A percentile compares a stretch with the other conserved stretches of the same genome.
phyloP scores from a whole-genome alignment of 2,113 vertebrate genomes.

The Ceuthmochares aereus region DNA sequence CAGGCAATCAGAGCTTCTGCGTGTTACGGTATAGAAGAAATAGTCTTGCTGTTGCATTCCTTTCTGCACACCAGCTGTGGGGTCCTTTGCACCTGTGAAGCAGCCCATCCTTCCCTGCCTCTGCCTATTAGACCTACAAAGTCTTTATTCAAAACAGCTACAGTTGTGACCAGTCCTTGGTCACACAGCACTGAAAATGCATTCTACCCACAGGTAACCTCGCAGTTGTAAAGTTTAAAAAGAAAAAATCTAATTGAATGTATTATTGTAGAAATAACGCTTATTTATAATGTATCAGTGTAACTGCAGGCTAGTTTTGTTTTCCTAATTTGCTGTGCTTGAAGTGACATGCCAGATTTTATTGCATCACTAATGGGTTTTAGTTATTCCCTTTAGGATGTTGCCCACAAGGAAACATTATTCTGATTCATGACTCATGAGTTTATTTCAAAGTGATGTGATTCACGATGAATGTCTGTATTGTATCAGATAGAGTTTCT shows the following conservation, averaged over 20 bases:
- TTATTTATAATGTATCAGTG: conserved; percentile 47
- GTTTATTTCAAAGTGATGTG: conserved; percentile 35
- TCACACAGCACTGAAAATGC: neutral
- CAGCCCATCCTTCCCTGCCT: neutral
- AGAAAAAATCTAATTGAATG: conserved; percentile 5
- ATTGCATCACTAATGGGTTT: conserved; percentile 41
- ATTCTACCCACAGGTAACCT: neutral
- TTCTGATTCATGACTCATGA: conserved; percentile 37
- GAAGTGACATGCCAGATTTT: conserved; percentile 44
- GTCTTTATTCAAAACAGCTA: neutral
- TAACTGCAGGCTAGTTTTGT: conserved; percentile 64
- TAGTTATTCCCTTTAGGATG: conserved; percentile 50
- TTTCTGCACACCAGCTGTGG: neutral
- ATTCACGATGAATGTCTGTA: neutral
- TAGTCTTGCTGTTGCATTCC: neutral
- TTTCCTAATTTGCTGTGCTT: conserved; percentile 55
- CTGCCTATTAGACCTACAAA: neutral
- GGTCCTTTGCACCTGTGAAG: neutral
- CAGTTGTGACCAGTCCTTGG: neutral
- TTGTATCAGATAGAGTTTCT: neutral
- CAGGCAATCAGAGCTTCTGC: neutral
- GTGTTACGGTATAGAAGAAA: neutral
- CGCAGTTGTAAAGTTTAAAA: neutral
- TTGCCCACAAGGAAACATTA: neutral
- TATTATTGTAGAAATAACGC: conserved; percentile 40